These are phyloP conservation scores for Penaeus chinensis DNA, from an alignment of 1,140 invertebrate genomes.

Conservation along the genomic window DNA sequence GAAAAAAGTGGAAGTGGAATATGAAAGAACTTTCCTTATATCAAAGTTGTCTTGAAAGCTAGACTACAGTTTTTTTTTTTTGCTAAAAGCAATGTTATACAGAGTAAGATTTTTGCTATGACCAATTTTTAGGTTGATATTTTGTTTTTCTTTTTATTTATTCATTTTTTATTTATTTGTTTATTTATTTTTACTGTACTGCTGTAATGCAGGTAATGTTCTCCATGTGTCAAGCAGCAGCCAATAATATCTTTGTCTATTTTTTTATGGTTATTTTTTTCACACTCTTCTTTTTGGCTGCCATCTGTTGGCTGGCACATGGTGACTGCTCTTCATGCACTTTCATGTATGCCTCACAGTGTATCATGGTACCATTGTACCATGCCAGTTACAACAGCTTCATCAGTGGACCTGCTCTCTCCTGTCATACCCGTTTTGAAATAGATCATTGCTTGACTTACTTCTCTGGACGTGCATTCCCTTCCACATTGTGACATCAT, in stretches of 20 bases:
- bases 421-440: slow-evolving; percentile 52
- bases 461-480: slow-evolving; percentile 47
- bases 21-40: too few species aligned
- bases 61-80: too few species aligned
- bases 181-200: slow-evolving; percentile 17
- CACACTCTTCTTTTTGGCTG: slow-evolving; percentile 9
- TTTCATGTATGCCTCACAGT: slow-evolving; percentile 4
- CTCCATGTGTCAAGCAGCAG: slow-evolving; percentile 44
- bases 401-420: slow-evolving; percentile 50
- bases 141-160: not conserved
- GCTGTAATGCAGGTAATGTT: slow-evolving; percentile 32
- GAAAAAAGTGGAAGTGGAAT: too few species aligned
- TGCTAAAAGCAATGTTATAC: too few species aligned
- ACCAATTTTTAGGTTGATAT: too few species aligned
- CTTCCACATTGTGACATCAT: slow-evolving; percentile 19
- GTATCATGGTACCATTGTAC: not conserved
- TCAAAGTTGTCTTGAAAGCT: too few species aligned
- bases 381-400: slow-evolving; percentile 56
- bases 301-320: slow-evolving; percentile 8
- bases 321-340: too few species aligned
- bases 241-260: not conserved
- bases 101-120: too few species aligned
- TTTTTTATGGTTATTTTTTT: slow-evolving; percentile 23
- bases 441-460: slow-evolving; percentile 60
- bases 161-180: too few species aligned